A percentile compares a stretch with the other conserved stretches of the same genome.
phyloP scores from a whole-genome alignment of 2,888 invertebrate species.

The Psococerastis gibbosa region DNA sequence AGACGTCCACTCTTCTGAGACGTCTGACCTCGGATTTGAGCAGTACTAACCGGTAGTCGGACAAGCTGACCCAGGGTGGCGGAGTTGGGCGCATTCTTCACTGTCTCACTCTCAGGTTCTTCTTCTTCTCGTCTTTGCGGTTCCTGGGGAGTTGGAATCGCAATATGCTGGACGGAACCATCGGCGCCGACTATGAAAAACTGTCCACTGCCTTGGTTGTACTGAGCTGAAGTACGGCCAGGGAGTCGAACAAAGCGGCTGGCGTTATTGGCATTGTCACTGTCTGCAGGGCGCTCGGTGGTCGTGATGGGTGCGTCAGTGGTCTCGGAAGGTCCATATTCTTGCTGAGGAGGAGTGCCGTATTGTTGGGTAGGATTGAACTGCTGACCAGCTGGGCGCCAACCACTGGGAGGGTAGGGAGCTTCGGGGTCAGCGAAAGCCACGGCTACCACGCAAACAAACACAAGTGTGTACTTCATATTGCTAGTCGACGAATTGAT shows the following conservation, averaged over 20 bases:
- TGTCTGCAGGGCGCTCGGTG: background rate
- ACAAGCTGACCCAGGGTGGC: background rate
- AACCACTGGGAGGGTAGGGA: slow-evolving; percentile 3
- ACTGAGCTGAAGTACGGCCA: background rate
- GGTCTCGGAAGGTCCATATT: background rate
- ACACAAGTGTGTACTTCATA: background rate
- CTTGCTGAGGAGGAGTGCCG: background rate
- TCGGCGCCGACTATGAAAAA: background rate
- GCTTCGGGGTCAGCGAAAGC: slow-evolving; percentile 2
- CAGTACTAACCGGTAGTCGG: slow-evolving; percentile 5
- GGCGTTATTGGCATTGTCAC: background rate
- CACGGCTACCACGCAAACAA: background rate
- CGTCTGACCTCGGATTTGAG: background rate
- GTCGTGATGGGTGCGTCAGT: background rate
- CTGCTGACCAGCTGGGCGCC: slow-evolving; percentile 8
- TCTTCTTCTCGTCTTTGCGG: background rate
- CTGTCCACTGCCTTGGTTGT: background rate
- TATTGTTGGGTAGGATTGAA: background rate
- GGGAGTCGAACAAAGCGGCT: background rate
- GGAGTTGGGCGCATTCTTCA: background rate
- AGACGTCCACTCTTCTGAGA: background rate
- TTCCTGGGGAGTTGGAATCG: background rate
- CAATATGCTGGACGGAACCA: background rate
- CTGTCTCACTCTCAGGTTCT: background rate
- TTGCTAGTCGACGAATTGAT: slow-evolving; percentile 20